Conservation (phyloP, 2,888 invertebrate genomes). For the Acanthopleura granulata region DNA sequence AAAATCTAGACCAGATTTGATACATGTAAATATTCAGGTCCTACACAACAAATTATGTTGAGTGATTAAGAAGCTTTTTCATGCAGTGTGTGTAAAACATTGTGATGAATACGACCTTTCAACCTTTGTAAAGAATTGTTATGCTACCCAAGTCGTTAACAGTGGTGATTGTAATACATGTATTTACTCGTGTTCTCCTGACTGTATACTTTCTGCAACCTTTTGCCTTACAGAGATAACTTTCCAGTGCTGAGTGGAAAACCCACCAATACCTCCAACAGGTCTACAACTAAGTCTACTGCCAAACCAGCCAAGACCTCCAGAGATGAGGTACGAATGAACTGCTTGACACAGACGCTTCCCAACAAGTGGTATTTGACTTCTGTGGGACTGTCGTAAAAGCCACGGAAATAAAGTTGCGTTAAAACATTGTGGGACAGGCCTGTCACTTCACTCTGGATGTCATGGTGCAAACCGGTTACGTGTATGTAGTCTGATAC, state of each 20-base stretch:
- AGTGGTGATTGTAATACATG: no score
- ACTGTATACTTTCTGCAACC: no score
- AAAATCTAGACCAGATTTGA: background rate
- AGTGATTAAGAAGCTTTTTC: background rate
- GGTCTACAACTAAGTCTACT: background rate
- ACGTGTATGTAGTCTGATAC: no score
- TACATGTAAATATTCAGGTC: background rate
- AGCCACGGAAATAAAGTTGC: no score
- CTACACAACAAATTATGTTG: background rate
- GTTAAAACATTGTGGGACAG: no score
- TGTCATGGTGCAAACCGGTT: no score
- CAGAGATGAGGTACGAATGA: conserved; percentile 20
- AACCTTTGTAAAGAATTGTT: background rate
- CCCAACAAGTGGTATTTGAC: no score
- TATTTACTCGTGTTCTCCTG: no score
- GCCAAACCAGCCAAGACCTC: conserved; percentile 4
- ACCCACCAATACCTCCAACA: background rate
- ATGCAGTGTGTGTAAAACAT: background rate
- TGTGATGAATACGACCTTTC: background rate
- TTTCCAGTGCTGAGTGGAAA: conserved; percentile 36
- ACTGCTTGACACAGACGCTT: no score
- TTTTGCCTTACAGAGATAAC: conserved; percentile 22
- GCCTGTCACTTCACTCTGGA: no score
- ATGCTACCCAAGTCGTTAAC: no score
- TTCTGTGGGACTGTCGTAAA: no score